Evolutionary conservation across 2,888 invertebrate genomes (phyloP).

Genomic region (Lepidochrysops patricia): DNA sequence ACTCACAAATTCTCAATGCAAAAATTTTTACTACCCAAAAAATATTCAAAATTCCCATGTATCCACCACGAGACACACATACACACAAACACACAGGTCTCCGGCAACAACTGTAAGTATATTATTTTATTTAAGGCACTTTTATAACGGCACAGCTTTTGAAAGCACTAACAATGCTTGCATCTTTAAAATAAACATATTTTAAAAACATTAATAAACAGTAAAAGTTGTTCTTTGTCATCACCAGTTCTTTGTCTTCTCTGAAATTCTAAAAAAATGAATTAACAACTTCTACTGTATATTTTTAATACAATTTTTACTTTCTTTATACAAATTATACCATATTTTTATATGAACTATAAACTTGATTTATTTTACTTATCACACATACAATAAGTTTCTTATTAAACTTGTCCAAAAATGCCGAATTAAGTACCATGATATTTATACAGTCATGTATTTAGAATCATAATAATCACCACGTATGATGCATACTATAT

Average conservation of each 20-base stretch:
- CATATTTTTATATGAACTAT: background rate
- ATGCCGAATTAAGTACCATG: background rate
- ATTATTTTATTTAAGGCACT: constrained; percentile 26
- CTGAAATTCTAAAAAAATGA: background rate
- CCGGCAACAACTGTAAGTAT: constrained; percentile 60
- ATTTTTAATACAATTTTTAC: background rate
- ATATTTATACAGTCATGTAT: background rate
- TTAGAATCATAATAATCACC: background rate
- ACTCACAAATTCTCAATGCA: background rate
- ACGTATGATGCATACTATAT: background rate
- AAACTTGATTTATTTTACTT: background rate
- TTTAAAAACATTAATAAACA: background rate
- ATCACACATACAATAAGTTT: background rate
- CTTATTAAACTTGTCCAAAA: background rate
- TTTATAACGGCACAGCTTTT: constrained; percentile 16
- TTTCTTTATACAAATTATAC: background rate
- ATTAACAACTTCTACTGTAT: background rate
- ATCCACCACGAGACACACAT: constrained; percentile 55
- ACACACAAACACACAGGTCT: constrained; percentile 35
- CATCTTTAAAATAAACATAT: background rate
- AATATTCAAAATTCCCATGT: background rate
- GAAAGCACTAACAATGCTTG: constrained; percentile 6
- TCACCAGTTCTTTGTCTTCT: background rate
- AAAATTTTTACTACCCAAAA: background rate
- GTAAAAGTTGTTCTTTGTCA: background rate